Evolutionary conservation across 2,113 vertebrate genomes (phyloP).

Genomic region (Chinchilla lanigera): DNA sequence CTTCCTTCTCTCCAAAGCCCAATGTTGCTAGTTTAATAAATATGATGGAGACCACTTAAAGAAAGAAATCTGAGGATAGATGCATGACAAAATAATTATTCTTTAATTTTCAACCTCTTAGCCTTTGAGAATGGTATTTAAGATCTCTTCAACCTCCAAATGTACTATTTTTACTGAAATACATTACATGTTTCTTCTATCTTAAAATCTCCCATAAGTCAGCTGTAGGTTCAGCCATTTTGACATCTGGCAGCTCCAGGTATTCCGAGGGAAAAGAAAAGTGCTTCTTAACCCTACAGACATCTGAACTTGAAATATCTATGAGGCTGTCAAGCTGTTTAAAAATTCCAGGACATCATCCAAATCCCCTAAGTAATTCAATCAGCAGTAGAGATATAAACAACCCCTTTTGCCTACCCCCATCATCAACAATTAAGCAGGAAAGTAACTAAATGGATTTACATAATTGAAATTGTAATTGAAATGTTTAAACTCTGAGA

Average conservation of each 20-base stretch:
- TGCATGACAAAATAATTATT: background rate
- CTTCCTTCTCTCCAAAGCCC: accelerated
- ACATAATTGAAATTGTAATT: slow-evolving; percentile 72
- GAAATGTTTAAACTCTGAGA: slow-evolving; percentile 61
- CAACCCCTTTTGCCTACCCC: slow-evolving; percentile 71
- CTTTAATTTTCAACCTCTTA: slow-evolving; percentile 10
- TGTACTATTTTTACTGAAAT: slow-evolving; percentile 31
- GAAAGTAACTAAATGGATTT: slow-evolving; percentile 80
- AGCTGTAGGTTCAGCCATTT: background rate
- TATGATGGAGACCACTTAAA: background rate
- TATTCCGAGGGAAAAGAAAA: background rate
- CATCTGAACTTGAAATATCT: background rate
- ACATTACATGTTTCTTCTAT: background rate
- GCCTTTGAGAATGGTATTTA: background rate
- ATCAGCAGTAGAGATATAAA: slow-evolving; percentile 74
- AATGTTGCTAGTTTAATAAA: background rate
- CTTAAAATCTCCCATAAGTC: background rate
- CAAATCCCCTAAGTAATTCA: slow-evolving; percentile 63
- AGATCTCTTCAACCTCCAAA: background rate
- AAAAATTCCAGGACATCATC: slow-evolving; percentile 65
- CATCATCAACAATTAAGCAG: slow-evolving; percentile 74
- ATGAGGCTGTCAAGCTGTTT: accelerated
- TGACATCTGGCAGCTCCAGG: background rate
- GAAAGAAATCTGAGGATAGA: background rate
- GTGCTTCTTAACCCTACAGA: accelerated